Base-by-base conservation (phyloP, 1,140 invertebrate species). In the Teleogryllus occipitalis region DNA sequence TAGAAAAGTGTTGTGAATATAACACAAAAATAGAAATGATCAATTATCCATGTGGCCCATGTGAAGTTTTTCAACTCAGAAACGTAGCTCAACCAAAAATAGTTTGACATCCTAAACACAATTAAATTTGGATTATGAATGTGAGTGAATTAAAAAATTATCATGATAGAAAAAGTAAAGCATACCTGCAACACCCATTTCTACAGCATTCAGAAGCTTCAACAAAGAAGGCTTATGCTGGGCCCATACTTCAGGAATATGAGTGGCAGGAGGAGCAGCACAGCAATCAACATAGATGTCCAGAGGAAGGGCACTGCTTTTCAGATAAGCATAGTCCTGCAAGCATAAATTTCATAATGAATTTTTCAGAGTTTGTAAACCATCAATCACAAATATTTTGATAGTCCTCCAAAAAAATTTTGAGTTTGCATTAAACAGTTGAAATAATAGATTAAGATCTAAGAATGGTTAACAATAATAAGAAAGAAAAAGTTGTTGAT, bases 251-350 rank as follows among this genome's bases (percentile, higher is more conserved):
- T 81, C 80, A 21, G 76, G 39, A 6, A 77, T 47, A 48, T 21
- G 76, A 0, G 78, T 78, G 0, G 82, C 74, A 74, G 84, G 77
- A 79, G 87, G 86, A 1, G 81, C 84, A 48, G 84, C 86, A 76
- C 87, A 88, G 73, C 87, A 88, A 8, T 84, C 84, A 7, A 87
- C 77, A 48, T 84, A 87, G n/a, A 84, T 84, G 72, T 87, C 85
- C 0, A 88, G 76, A 48, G 85, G 85, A 0, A 87, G 72, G 0
- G 86, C 84, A 77, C 83, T 86, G 4, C 86, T 85, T 76, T 86
- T 85, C 46, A 85, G 80, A 47, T 87, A 88, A 4, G 85, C 80
- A 65, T 84, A 87, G 82, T 87, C 85, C 81, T 87, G 83, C 77
- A 0, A 84, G 84, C 80, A 65, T 65, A 65, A 3, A 65, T 14